These are phyloP conservation scores for Crocodylus rhombifer DNA, from an alignment of 2,797 vertebrate species.

Conservation along the genomic window DNA sequence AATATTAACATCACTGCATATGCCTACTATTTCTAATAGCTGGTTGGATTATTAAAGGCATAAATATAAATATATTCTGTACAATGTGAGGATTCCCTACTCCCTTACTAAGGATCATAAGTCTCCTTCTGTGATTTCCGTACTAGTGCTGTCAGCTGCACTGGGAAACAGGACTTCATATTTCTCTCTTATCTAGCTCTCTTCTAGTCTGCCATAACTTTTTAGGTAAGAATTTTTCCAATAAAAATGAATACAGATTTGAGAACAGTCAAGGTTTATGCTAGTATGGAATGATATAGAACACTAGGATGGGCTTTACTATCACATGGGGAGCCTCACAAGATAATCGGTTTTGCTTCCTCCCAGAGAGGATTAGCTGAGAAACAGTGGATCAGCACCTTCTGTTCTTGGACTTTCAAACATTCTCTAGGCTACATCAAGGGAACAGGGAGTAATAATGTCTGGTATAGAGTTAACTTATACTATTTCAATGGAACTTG, in stretches of 20 bases:
- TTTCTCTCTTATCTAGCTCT: not conserved
- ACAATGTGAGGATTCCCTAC: not conserved
- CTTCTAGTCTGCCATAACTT: not conserved
- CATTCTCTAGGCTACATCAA: not conserved
- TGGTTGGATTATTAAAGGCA: not conserved
- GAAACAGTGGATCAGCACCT: not conserved
- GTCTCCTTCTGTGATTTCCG: not conserved
- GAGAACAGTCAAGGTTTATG: not conserved
- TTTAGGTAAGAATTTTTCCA: not conserved
- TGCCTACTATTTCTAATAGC: not conserved
- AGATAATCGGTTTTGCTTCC: not conserved
- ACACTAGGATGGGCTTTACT: not conserved
- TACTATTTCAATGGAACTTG: not conserved
- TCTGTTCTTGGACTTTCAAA: not conserved
- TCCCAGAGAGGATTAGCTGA: not conserved
- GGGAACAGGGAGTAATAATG: not conserved
- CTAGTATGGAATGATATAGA: fast-evolving
- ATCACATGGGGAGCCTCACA: not conserved
- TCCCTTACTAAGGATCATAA: not conserved
- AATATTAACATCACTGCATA: not conserved
- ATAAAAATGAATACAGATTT: not conserved
- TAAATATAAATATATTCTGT: not conserved
- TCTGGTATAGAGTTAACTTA: not conserved
- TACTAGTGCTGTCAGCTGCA: not conserved
- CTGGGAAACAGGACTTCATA: not conserved